These are phyloP conservation scores for Drosophila subpulchrella DNA, from an alignment of 1,140 invertebrate species.

Conservation along the genomic window DNA sequence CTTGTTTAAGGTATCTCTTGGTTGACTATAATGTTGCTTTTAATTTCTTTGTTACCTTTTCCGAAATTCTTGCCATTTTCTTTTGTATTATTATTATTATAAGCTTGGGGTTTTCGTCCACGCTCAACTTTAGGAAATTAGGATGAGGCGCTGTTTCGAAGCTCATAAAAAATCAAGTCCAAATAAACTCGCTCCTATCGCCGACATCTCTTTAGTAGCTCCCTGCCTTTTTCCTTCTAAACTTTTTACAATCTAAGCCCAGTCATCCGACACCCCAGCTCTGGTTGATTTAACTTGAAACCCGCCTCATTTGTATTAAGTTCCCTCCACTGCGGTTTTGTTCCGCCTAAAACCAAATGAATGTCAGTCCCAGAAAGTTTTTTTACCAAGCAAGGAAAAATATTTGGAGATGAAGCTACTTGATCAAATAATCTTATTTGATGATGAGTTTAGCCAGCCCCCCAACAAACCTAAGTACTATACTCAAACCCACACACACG, in stretches of 20 bases:
- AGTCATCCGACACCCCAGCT: conserved; percentile 11
- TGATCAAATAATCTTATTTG: conserved; percentile 83
- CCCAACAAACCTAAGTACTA: conserved; percentile 35
- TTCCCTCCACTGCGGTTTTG: conserved; percentile 50
- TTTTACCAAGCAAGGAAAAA: conserved; percentile 3
- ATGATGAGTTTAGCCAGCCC: conserved; percentile 76
- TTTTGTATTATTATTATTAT: conserved; percentile 25
- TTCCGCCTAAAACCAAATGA: conserved; percentile 59
- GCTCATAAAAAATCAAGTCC: conserved; percentile 68
- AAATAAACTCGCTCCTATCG: conserved; percentile 52
- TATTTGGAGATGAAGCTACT: conserved; percentile 52
- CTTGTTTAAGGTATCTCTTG: neutral
- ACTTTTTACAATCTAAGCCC: conserved; percentile 52
- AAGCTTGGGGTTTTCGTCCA: conserved; percentile 13
- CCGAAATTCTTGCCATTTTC: neutral
- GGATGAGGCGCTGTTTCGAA: neutral
- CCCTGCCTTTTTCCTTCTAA: conserved; percentile 18
- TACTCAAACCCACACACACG: conserved; percentile 36
- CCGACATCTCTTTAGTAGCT: conserved; percentile 31
- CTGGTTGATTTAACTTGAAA: conserved; percentile 79
- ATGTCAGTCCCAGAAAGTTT: conserved; percentile 40
- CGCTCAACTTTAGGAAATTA: conserved; percentile 19
- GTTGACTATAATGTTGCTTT: neutral
- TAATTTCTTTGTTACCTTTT: conserved; percentile 13
- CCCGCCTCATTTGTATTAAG: conserved; percentile 79